Conservation (phyloP, 2,888 invertebrate genomes). For the Acleris sparsana region DNA sequence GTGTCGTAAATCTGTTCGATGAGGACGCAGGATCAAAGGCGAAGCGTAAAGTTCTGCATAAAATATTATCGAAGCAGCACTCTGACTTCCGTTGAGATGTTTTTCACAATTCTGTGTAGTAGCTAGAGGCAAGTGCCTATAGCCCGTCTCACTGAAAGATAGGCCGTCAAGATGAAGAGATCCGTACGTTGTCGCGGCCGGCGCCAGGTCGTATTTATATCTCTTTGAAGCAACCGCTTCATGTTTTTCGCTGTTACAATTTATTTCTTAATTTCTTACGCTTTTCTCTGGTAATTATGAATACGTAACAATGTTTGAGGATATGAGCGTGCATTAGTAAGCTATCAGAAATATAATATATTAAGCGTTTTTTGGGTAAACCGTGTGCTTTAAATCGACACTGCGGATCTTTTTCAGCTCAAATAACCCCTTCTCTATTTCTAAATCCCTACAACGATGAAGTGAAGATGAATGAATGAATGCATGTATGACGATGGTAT, state of each 20-base stretch:
- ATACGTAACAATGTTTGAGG: no score
- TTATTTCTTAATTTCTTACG: constrained; percentile 44
- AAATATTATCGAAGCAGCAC: constrained; percentile 17
- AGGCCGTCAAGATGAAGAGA: constrained; percentile 51
- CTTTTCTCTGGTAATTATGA: constrained; percentile 7
- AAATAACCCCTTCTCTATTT: no score
- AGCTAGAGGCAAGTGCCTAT: constrained; percentile 13
- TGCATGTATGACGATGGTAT: no score
- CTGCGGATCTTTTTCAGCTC: no score
- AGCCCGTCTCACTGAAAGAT: constrained; percentile 43
- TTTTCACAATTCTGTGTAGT: constrained; percentile 25
- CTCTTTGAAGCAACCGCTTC: constrained; percentile 66
- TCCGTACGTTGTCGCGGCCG: constrained; percentile 53
- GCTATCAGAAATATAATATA: no score
- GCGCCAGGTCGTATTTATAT: constrained; percentile 62
- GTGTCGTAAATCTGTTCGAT: constrained; percentile 7
- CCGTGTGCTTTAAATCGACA: no score
- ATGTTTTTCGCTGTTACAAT: constrained; percentile 57
- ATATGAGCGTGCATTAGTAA: no score
- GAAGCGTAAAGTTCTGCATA: constrained; percentile 20
- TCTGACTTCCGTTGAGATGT: constrained; percentile 32
- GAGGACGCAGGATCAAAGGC: constrained; percentile 43
- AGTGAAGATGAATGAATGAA: no score
- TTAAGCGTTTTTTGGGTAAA: no score
- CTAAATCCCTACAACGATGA: no score